A percentile compares a stretch with the other conserved stretches of the same genome.
These are phyloP conservation scores for Naja naja DNA, from an alignment of 2,113 vertebrate genomes.

Conservation along the genomic window DNA sequence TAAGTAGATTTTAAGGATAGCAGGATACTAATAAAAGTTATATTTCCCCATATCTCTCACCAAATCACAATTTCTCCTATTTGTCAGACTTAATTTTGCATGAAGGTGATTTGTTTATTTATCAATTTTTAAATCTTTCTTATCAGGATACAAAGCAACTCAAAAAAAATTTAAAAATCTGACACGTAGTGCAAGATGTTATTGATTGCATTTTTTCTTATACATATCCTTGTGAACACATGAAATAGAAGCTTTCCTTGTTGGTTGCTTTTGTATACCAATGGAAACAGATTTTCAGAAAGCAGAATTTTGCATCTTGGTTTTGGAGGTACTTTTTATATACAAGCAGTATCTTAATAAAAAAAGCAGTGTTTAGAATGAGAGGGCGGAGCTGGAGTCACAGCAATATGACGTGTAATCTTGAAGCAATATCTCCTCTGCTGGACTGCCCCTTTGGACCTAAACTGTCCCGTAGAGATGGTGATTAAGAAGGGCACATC, in stretches of 20 bases:
- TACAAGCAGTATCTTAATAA: neutral
- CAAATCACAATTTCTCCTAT: neutral
- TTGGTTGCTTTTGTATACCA: neutral
- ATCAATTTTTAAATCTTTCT: neutral
- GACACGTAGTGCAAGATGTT: neutral
- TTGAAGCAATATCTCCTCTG: no score
- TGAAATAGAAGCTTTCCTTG: neutral
- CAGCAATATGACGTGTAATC: accelerated
- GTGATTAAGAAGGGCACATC: no score
- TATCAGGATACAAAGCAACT: neutral
- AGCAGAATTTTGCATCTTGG: no score
- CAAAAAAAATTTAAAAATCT: no score
- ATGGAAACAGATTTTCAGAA: neutral
- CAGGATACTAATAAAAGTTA: no score
- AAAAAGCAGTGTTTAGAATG: no score
- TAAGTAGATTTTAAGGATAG: neutral
- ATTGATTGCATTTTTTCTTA: neutral
- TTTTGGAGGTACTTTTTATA: neutral
- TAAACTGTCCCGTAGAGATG: no score
- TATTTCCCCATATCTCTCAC: neutral
- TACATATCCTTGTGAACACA: neutral
- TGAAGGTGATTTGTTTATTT: neutral
- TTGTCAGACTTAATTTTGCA: neutral
- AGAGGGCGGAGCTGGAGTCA: no score
- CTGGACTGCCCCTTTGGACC: no score